Percentiles rank a stretch among this genome's conserved stretches.
Evolutionary conservation across 1,140 invertebrate genomes (phyloP).

Genomic region (Radopholus similis): DNA sequence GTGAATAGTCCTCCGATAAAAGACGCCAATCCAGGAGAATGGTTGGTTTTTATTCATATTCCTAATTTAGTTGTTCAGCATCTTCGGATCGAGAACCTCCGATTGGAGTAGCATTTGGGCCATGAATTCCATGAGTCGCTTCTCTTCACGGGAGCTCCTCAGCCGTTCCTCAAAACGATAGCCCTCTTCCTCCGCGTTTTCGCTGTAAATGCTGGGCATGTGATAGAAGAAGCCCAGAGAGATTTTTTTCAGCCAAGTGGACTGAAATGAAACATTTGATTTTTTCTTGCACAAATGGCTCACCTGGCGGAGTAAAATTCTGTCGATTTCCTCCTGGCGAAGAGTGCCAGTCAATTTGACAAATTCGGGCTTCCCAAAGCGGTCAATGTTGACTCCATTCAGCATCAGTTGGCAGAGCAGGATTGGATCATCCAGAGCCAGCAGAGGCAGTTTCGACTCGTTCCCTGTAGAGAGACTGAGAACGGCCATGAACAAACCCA

Average conservation of each 20-base stretch:
- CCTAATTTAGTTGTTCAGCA: too few species aligned
- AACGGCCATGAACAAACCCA: too few species aligned
- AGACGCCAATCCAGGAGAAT: too few species aligned
- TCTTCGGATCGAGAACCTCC: too few species aligned
- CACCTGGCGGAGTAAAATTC: neutral
- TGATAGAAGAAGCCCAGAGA: neutral
- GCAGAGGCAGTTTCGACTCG: too few species aligned
- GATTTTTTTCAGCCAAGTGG: neutral
- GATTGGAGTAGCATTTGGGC: slow-evolving; percentile 24
- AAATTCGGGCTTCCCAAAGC: neutral
- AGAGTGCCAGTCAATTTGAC: neutral
- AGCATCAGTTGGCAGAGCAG: neutral
- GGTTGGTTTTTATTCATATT: too few species aligned
- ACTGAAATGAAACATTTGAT: too few species aligned
- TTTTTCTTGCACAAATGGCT: too few species aligned
- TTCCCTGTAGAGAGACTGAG: too few species aligned
- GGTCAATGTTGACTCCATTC: slow-evolving; percentile 9
- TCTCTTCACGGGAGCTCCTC: slow-evolving; percentile 15
- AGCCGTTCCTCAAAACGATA: slow-evolving; percentile 5
- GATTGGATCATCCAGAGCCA: neutral
- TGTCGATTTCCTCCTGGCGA: slow-evolving; percentile 1
- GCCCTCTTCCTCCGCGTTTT: slow-evolving; percentile 33
- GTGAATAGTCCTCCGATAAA: too few species aligned
- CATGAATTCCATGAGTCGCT: slow-evolving; percentile 24
- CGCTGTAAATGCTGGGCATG: slow-evolving; percentile 33